A percentile compares a stretch with the other conserved stretches of the same genome.
Evolutionary conservation across 2,113 vertebrate genomes (phyloP).

Genomic region (Labeo rohita): DNA sequence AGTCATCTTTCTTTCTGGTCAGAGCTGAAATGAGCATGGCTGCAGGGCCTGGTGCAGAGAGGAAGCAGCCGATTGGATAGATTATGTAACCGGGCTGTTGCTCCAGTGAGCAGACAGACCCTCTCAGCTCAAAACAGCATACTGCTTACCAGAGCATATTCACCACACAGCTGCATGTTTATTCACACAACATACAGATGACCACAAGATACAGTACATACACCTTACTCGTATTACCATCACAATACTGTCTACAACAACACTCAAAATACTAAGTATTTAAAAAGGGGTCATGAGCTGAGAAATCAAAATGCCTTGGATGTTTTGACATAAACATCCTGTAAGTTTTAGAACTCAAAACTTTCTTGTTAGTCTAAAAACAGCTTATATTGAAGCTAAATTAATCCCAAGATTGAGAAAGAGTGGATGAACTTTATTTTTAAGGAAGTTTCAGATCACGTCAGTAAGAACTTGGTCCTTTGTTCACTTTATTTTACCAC

Average conservation of each 20-base stretch:
- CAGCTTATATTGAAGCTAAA: no score
- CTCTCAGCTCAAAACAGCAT: conserved; percentile 17
- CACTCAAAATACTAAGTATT: not conserved
- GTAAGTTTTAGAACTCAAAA: no score
- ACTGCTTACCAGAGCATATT: not conserved
- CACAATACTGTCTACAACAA: not conserved
- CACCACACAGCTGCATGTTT: no score
- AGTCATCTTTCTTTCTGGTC: not conserved
- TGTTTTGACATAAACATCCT: no score
- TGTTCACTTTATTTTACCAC: no score
- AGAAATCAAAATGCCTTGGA: no score
- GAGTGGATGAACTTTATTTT: no score
- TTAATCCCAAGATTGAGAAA: no score
- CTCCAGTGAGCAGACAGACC: conserved; percentile 36
- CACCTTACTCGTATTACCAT: not conserved
- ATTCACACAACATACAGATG: not conserved
- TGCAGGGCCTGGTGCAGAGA: conserved; percentile 33
- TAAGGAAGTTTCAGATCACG: no score
- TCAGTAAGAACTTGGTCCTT: no score
- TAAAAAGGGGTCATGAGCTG: not conserved
- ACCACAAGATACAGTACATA: not conserved
- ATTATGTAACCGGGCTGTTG: conserved; percentile 53
- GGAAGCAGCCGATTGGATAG: conserved; percentile 33
- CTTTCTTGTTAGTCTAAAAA: no score
- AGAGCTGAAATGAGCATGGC: conserved; percentile 12